Conservation (phyloP, 2,888 invertebrate genomes). For the Pelosia muscerda region DNA sequence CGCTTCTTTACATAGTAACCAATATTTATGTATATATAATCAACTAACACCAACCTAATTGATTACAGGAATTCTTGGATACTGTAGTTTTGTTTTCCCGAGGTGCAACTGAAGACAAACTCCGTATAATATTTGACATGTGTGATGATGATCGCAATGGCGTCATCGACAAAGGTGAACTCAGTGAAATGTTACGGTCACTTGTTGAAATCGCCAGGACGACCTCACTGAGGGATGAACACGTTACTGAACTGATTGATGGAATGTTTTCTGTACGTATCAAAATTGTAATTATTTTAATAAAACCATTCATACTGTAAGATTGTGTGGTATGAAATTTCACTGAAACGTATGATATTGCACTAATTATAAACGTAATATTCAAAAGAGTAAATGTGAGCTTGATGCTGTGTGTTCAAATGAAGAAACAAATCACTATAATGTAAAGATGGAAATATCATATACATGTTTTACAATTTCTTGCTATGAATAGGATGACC, state of each 20-base stretch:
- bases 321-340: too few species aligned
- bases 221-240: constrained; percentile 95
- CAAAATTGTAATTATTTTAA: not conserved
- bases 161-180: constrained; percentile 96
- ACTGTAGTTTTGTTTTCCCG: constrained; percentile 97
- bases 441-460: too few species aligned
- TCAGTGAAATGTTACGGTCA: constrained; percentile 97
- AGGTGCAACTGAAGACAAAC: constrained; percentile 96
- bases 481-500: too few species aligned
- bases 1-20: too few species aligned
- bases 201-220: constrained; percentile 97
- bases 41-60: too few species aligned
- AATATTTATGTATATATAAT: too few species aligned
- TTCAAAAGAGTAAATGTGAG: too few species aligned
- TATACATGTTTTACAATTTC: too few species aligned
- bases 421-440: too few species aligned
- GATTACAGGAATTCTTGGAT: constrained; percentile 93
- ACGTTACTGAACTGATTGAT: constrained; percentile 96
- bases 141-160: constrained; percentile 98
- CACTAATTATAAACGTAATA: too few species aligned
- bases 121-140: constrained; percentile 98
- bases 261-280: constrained; percentile 94
- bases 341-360: too few species aligned
- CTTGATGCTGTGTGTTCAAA: too few species aligned
- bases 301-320: not conserved